Evolutionary conservation across 1,140 invertebrate genomes (phyloP), one percentile per base, ranked within the genome.

Genomic region (Gryon sp.): DNA sequence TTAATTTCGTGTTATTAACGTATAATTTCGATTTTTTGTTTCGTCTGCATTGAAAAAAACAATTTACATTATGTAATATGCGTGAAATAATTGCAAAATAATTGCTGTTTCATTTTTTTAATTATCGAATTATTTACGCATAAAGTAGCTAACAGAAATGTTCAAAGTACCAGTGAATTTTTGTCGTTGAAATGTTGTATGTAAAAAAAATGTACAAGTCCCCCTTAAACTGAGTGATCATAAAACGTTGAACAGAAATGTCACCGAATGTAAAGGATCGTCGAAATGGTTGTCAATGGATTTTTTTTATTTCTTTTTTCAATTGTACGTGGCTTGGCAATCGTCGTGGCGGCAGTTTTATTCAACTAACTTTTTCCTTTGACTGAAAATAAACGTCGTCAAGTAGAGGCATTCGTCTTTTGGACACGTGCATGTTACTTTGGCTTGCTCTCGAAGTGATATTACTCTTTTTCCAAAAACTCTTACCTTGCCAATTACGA

Each of bases 381-480:
- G 50, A 57, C 57, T 59, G 45, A 65, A 26, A 48, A 70, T 43
- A 55, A 53, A 59, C 48, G 55, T 45, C 20, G 28, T n/a, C 32
- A 50, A 69, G 59, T 55, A 72, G 19, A 55, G 22, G 40, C 55
- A 79, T 74, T 62, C 59, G 57, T 78, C 75, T 75, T 74, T 53
- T 16, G 68, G 75, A 78, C 66, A 78, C 62, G 60, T 69, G 73
- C 63, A 62, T 66, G 73, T 50, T 63, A 62, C 57, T 45, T 69
- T 62, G 59, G 52, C 46, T 53, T 28, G 40, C 46, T 59, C 50
- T 63, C 20, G 18, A 19, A 55, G 63, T 38, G 57, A 59, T 69
- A 69, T 68, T 69, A 60, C 40, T 75, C 53, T 66, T 68, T 75
- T 75, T 50, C 63, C 46, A 36, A 62, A 75, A 65, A 62, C 34